A percentile compares a stretch with the other conserved stretches of the same genome.
Evolutionary conservation across 1,140 invertebrate species (phyloP).

Genomic region (Arion vulgaris): DNA sequence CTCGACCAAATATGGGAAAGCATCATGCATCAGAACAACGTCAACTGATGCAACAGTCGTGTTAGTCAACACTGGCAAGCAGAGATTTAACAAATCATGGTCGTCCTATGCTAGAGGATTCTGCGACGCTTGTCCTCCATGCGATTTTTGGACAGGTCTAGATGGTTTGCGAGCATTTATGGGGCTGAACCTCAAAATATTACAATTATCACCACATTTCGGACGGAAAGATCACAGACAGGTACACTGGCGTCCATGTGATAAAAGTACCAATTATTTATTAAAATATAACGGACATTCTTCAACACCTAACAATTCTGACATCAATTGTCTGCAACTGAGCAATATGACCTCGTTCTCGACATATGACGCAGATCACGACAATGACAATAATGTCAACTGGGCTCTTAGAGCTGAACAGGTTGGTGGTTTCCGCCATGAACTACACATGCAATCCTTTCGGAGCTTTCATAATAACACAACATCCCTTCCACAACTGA

Average conservation of each 20-base stretch:
- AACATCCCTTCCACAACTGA: neutral
- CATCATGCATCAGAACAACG: neutral
- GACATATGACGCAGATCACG: neutral
- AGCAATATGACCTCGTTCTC: conserved; percentile 6
- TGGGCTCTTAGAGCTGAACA: neutral
- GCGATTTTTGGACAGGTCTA: neutral
- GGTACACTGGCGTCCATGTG: neutral
- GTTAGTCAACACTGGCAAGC: neutral
- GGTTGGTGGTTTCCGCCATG: neutral
- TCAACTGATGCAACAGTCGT: neutral
- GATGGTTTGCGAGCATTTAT: neutral
- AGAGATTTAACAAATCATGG: neutral
- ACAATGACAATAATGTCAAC: neutral
- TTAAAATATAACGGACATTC: neutral
- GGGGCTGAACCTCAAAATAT: neutral
- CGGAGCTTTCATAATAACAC: neutral
- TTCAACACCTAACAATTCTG: neutral
- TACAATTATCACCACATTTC: neutral
- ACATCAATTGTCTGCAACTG: neutral
- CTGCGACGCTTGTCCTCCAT: neutral
- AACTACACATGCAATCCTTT: neutral
- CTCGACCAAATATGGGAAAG: neutral
- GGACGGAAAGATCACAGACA: neutral
- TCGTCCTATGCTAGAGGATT: neutral
- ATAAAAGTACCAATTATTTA: neutral